Conservation (phyloP, 2,113 vertebrate species). For the Mirounga angustirostris region DNA sequence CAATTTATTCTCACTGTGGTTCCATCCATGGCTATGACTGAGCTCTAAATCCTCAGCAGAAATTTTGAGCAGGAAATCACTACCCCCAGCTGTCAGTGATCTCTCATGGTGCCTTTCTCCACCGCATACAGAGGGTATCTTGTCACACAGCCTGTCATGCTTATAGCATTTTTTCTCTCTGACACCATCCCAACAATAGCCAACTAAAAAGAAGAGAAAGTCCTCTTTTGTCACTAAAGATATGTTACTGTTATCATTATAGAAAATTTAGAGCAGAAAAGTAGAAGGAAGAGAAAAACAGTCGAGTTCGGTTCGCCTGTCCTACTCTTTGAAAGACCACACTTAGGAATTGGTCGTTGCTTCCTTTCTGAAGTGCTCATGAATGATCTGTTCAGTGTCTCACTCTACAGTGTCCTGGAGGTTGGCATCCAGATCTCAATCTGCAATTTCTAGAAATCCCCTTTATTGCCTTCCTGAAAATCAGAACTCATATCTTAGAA, state of each 20-base stretch:
- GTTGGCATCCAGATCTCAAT: neutral
- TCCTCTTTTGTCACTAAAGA: no score
- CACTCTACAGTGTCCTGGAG: neutral
- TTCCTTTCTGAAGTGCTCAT: neutral
- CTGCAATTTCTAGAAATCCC: neutral
- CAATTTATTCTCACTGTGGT: neutral
- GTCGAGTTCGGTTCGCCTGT: no score
- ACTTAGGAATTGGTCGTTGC: neutral
- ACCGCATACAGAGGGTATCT: neutral
- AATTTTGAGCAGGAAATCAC: neutral
- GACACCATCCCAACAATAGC: neutral
- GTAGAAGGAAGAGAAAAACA: no score
- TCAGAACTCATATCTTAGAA: neutral
- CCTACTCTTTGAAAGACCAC: neutral
- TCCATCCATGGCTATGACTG: neutral
- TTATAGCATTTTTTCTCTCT: neutral
- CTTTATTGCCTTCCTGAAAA: neutral
- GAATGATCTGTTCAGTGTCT: neutral
- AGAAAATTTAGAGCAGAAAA: no score
- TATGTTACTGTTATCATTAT: no score
- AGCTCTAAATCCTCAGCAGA: neutral
- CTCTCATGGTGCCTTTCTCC: neutral
- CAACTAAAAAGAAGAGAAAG: neutral
- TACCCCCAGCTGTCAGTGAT: neutral
- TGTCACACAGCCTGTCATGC: neutral